These are phyloP conservation scores for Sus cebifrons DNA, from an alignment of 2,797 vertebrate genomes.

Conservation along the genomic window DNA sequence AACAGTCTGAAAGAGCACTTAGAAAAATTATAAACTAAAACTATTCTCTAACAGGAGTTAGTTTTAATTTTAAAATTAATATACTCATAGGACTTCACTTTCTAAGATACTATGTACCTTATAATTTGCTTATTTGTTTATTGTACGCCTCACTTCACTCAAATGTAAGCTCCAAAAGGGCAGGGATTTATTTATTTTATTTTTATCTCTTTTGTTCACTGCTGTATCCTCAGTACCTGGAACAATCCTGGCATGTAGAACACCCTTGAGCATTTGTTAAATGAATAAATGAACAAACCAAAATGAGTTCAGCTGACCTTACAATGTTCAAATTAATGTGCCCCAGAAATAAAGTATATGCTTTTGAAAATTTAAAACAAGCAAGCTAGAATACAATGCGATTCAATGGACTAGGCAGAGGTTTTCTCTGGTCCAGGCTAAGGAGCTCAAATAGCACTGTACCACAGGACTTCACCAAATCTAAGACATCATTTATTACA, in stretches of 20 bases:
- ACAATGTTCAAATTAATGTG: constrained; percentile 59
- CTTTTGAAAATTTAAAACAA: constrained; percentile 45
- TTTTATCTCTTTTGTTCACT: constrained; percentile 50
- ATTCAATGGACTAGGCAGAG: constrained; percentile 41
- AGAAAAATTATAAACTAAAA: constrained; percentile 42
- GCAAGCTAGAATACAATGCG: constrained; percentile 37
- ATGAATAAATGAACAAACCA: constrained; percentile 50
- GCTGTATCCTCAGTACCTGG: constrained; percentile 42
- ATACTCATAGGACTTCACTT: constrained; percentile 48
- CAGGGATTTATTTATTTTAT: constrained; percentile 37
- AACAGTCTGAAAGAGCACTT: constrained; percentile 54
- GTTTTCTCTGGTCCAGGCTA: constrained; percentile 25
- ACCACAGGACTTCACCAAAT: constrained; percentile 28
- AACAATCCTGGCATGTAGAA: constrained; percentile 30
- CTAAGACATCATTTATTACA: constrained; percentile 31
- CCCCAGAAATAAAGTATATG: constrained; percentile 53
- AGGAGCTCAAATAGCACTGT: constrained; percentile 28
- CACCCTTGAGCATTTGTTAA: constrained; percentile 34
- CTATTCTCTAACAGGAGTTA: constrained; percentile 44
- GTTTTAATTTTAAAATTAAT: constrained; percentile 68
- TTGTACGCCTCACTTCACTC: constrained; percentile 23
- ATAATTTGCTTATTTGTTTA: constrained; percentile 65
- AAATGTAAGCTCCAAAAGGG: constrained; percentile 61
- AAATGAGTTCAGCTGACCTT: constrained; percentile 7
- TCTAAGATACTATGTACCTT: constrained; percentile 46